Base-by-base conservation (phyloP, 2,113 vertebrate species). In the Arenaria interpres region DNA sequence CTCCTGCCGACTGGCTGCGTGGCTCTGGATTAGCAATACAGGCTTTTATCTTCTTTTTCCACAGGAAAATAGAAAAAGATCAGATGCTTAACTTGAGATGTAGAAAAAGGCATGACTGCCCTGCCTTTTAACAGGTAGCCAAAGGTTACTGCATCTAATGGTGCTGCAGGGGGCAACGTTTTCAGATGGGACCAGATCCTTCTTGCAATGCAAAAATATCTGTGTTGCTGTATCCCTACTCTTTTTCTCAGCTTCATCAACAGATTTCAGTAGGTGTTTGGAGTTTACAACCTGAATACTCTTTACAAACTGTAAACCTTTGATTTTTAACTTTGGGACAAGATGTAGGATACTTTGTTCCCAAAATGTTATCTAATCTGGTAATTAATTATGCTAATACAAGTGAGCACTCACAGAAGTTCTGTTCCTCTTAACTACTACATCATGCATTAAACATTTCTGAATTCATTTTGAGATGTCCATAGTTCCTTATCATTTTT, bases 161-260 rank as follows among this genome's bases (percentile, higher is more conserved):
- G 37, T 69, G 50, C 35, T 60, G 28, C 22, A 10, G 0, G 4
- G 32, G 24, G 25, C 82, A 83, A 39, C 27, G 4, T 41, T 57
- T 69, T 57, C 2, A 7, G 46, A 27, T 5, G 30, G 23, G 14
- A 73, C 41, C 53, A 81, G 72, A 15, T 63, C 16, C 22, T n/a
- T 46, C 32, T 56, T 2, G 0, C 12, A 71, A 4, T 10, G 17
- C 23, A 77, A 59, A 77, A 85, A 18, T 43, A 19, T 2, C 30
- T 1, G 0, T 11, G 59, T 35, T 2, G 2, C 51, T 17, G 2
- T 37, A 33, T 41, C 43, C 20, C 15, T 43, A 1, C 8, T 18
- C 10, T 9, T 66, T 80, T 51, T 17, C 64, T 88, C 35, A 39
- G 33, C 35, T 62, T 43, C 43, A 76, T 35, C n/a, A 24, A 12